A percentile compares a stretch with the other conserved stretches of the same genome.
Evolutionary conservation across 2,888 invertebrate genomes (phyloP).

Genomic region (Liodrosophila aerea): DNA sequence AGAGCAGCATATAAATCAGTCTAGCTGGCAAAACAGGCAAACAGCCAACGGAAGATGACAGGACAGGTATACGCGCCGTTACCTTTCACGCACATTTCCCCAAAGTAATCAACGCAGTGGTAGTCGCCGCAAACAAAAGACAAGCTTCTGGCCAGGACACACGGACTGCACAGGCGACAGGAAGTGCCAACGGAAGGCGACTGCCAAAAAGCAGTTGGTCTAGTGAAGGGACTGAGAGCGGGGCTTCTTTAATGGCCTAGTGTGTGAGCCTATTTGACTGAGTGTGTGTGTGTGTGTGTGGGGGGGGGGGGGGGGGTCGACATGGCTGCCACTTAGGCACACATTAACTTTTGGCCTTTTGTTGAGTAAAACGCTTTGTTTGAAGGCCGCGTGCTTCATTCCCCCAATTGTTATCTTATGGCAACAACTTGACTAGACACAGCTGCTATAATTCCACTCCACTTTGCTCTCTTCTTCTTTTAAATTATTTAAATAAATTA

Average conservation of each 20-base stretch:
- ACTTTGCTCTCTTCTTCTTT: slow-evolving; percentile 37
- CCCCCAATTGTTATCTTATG: slow-evolving; percentile 56
- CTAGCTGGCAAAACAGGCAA: slow-evolving; percentile 36
- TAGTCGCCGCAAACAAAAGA: slow-evolving; percentile 65
- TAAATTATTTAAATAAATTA: slow-evolving; percentile 77
- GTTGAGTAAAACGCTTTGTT: slow-evolving; percentile 58
- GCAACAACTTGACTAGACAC: slow-evolving; percentile 64
- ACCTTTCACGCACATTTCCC: slow-evolving; percentile 75
- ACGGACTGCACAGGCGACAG: slow-evolving; percentile 3
- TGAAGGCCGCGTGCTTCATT: slow-evolving; percentile 28
- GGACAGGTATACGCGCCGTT: slow-evolving; percentile 65
- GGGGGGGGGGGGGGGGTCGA: slow-evolving; percentile 24
- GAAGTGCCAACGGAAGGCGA: slow-evolving; percentile 21
- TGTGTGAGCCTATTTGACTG: slow-evolving; percentile 14
- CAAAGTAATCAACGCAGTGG: slow-evolving; percentile 73
- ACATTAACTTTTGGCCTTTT: slow-evolving; percentile 77
- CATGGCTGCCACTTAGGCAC: slow-evolving; percentile 65
- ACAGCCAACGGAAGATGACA: slow-evolving; percentile 69
- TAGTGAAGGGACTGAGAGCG: slow-evolving; percentile 26
- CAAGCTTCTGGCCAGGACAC: slow-evolving; percentile 26
- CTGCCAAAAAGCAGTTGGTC: slow-evolving; percentile 39
- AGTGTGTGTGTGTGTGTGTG: slow-evolving; percentile 14
- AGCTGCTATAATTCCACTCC: slow-evolving; percentile 60
- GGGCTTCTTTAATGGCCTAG: slow-evolving; percentile 54
- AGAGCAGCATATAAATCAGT: slow-evolving; percentile 58